Conservation (phyloP, 1,140 invertebrate genomes). For the Ganaspis sp. region DNA sequence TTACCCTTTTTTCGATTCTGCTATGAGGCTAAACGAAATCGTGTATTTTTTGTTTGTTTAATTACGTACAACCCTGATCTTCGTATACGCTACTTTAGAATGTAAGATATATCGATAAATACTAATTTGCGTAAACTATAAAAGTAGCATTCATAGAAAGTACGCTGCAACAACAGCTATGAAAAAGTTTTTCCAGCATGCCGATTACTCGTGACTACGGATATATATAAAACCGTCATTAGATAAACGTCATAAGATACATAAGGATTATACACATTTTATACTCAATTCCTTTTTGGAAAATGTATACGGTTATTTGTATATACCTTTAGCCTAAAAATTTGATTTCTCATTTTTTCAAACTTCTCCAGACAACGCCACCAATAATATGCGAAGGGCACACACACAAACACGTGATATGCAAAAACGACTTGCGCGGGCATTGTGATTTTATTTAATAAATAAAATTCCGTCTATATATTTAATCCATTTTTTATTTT, state of each 20-base stretch:
- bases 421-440: slow-evolving; percentile 66
- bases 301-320: slow-evolving; percentile 59
- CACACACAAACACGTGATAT: slow-evolving; percentile 63
- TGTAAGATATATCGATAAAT: slow-evolving; percentile 59
- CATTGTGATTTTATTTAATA: slow-evolving; percentile 69
- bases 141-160: slow-evolving; percentile 58
- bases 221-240: slow-evolving; percentile 59
- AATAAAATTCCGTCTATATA: slow-evolving; percentile 68
- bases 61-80: slow-evolving; percentile 43
- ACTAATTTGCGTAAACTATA: slow-evolving; percentile 54
- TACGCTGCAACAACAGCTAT: slow-evolving; percentile 54
- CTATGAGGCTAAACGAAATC: slow-evolving; percentile 28
- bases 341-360: slow-evolving; percentile 52
- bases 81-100: slow-evolving; percentile 57
- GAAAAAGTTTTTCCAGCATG: slow-evolving; percentile 56
- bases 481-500: slow-evolving; percentile 24
- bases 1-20: not conserved
- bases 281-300: slow-evolving; percentile 57
- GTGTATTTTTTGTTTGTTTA: slow-evolving; percentile 32
- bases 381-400: slow-evolving; percentile 48
- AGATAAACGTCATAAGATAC: slow-evolving; percentile 57
- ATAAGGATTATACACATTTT: slow-evolving; percentile 58
- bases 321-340: slow-evolving; percentile 56
- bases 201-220: slow-evolving; percentile 60
- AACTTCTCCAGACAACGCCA: slow-evolving; percentile 56